Evolutionary conservation across 2,888 invertebrate genomes (phyloP), one percentile per base, ranked within the genome.

Genomic region (Eilema caniola): DNA sequence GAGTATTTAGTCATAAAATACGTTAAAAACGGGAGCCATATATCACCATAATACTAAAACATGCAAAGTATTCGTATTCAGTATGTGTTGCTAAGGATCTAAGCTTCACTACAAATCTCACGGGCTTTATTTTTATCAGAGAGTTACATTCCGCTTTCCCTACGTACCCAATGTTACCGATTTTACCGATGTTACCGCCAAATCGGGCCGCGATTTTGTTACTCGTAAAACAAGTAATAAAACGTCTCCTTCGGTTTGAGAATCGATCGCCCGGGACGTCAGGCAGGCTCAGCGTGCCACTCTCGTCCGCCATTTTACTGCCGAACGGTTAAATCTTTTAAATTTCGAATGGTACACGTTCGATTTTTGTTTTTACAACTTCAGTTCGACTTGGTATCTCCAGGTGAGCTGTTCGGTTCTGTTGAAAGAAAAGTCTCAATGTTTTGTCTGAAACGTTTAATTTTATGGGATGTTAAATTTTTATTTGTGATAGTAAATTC

Each of bases 191-290:
- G 81, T 82, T 83, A 79, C 82, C 71, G 70, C 80, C 85, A 83
- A 86, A 90, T 91, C 90, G 86, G 77, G 83, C 84, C 76, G 83
- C 89, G 87, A 88, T 91, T 87, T 86, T 85, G 80, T 80, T 82
- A 84, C 85, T 89, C 91, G 90, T 92, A 91, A 92, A 92, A 89
- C 86, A 87, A 86, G 90, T 81, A 87, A 89, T 90, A 89, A 89
- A 91, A 87, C 83, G 87, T 89, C 88, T 86, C 83, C 83, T 87
- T 87, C 88, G 86, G 84, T 86, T 90, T 86, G 83, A 82, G 81
- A 85, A 90, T 92, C 91, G 90, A 92, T 91, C 88, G 87, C 70
- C 72, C 73, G 76, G 74, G 75, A 83, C 76, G 82, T 82, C 82
- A 82, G 75, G 64, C 73, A 76, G 78, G 82, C 85, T 87, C 86